phyloP scores from a whole-genome alignment of 2,113 vertebrate genomes.

The Oenanthe oenanthe region DNA sequence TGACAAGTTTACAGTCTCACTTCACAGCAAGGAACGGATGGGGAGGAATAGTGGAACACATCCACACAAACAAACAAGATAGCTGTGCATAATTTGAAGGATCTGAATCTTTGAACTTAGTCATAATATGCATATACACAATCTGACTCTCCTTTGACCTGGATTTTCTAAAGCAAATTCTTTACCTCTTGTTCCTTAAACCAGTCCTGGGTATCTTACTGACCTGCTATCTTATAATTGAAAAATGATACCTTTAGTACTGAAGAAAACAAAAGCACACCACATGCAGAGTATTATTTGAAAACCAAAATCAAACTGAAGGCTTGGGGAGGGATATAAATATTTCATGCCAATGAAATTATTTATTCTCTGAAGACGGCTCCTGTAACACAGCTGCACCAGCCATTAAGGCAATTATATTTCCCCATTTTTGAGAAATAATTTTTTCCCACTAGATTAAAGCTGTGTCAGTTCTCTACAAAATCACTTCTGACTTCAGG shows the following conservation, averaged over 20 bases:
- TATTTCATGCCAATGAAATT: slow-evolving; percentile 23
- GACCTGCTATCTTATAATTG: background rate
- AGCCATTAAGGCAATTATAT: slow-evolving; percentile 28
- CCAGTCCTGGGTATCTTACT: background rate
- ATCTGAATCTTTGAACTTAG: background rate
- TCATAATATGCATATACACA: background rate
- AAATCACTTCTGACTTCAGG: background rate
- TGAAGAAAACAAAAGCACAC: background rate
- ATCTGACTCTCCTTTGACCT: background rate
- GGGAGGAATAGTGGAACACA: background rate
- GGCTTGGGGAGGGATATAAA: background rate
- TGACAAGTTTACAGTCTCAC: background rate
- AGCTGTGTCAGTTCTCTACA: background rate
- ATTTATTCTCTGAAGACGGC: slow-evolving; percentile 13
- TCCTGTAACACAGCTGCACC: background rate
- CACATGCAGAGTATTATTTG: background rate
- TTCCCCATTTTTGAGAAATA: slow-evolving; percentile 6
- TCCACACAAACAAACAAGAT: background rate
- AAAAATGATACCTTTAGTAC: background rate
- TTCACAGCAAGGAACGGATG: background rate
- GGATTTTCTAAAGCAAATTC: background rate
- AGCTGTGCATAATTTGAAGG: background rate
- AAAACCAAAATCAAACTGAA: background rate
- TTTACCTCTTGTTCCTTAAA: background rate
- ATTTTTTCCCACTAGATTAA: slow-evolving; percentile 6